These are phyloP conservation scores for Bursaphelenchus okinawaensis DNA, from an alignment of 2,888 invertebrate genomes.

Conservation along the genomic window DNA sequence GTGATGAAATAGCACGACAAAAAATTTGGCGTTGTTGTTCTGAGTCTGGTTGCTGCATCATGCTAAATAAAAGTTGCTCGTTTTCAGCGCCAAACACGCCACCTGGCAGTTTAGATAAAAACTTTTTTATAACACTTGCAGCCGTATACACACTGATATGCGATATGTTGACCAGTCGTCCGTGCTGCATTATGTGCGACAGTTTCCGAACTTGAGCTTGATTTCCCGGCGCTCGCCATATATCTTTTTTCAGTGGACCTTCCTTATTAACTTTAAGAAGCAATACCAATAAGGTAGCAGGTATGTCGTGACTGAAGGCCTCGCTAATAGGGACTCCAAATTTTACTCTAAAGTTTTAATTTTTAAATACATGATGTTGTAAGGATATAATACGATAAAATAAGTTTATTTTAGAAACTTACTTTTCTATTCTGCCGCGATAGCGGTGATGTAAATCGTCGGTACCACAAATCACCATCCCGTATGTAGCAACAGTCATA, in stretches of 20 bases:
- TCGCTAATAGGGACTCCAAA: constrained; percentile 57
- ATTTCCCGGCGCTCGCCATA: constrained; percentile 88
- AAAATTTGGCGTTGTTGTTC: constrained; percentile 83
- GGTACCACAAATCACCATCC: constrained; percentile 37
- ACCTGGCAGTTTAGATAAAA: constrained; percentile 88
- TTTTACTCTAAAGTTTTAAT: too few species aligned
- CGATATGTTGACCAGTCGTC: constrained; percentile 58
- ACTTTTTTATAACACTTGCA: constrained; percentile 94
- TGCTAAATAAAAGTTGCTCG: constrained; percentile 80
- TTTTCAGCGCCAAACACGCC: constrained; percentile 89
- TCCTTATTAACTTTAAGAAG: constrained; percentile 88
- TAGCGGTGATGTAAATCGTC: constrained; percentile 54
- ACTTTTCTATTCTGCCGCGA: constrained; percentile 57
- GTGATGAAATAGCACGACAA: constrained; percentile 80
- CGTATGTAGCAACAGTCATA: constrained; percentile 45
- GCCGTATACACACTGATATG: constrained; percentile 95
- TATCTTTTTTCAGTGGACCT: constrained; percentile 84
- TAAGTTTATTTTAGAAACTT: constrained; percentile 16
- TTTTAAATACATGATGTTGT: too few species aligned
- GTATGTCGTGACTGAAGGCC: constrained; percentile 58
- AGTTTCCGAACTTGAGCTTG: constrained; percentile 65
- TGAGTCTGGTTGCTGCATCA: constrained; percentile 70
- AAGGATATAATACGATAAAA: constrained; percentile 11
- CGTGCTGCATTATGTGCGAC: constrained; percentile 57
- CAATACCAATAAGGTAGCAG: constrained; percentile 62